Evolutionary conservation across 2,888 invertebrate species (phyloP).

Genomic region (Malthinus flaveolus): DNA sequence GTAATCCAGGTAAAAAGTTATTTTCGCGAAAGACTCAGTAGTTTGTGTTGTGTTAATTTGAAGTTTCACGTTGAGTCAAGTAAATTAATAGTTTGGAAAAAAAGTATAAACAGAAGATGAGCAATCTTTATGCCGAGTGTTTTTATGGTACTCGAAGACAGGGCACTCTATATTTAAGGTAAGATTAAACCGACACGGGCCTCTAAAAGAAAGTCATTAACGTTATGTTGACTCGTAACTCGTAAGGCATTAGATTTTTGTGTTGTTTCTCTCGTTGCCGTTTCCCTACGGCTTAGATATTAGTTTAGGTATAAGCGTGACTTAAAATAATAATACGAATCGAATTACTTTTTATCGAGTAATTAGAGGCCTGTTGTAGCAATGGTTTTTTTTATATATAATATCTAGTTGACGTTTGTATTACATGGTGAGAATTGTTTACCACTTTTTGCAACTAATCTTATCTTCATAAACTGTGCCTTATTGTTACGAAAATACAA

Average conservation of each 20-base stretch:
- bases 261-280: slow-evolving; percentile 3
- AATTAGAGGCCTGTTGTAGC: too few species aligned
- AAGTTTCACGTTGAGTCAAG: slow-evolving; percentile 46
- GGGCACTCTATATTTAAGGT: slow-evolving; percentile 51
- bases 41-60: slow-evolving; percentile 53
- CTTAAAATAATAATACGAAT: too few species aligned
- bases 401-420: too few species aligned
- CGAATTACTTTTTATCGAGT: too few species aligned
- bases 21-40: slow-evolving; percentile 52
- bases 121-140: slow-evolving; percentile 51
- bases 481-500: too few species aligned
- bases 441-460: too few species aligned
- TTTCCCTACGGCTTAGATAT: not conserved
- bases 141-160: slow-evolving; percentile 52
- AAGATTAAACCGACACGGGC: slow-evolving; percentile 53
- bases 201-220: slow-evolving; percentile 42
- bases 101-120: slow-evolving; percentile 50
- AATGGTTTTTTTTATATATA: too few species aligned
- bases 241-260: not conserved
- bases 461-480: too few species aligned
- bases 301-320: too few species aligned
- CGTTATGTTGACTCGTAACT: slow-evolving; percentile 23
- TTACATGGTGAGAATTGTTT: too few species aligned
- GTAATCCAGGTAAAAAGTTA: slow-evolving; percentile 36
- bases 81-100: slow-evolving; percentile 42